Conservation (phyloP, 2,113 vertebrate genomes). For the Cervus canadensis region DNA sequence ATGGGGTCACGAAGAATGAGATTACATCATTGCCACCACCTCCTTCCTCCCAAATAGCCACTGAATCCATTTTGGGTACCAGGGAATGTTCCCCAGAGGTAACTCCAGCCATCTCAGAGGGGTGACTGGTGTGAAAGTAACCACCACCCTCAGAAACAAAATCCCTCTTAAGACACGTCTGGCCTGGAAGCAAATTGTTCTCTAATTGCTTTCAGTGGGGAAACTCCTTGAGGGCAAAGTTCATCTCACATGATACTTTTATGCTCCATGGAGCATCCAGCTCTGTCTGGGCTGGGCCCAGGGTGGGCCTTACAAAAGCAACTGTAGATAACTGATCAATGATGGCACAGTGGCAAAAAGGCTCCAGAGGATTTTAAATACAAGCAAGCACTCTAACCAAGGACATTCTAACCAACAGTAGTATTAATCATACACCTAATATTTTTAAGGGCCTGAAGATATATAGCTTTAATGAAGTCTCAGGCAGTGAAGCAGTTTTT, state of each 20-base stretch:
- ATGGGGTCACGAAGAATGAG: not conserved
- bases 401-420: not conserved
- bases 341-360: not conserved
- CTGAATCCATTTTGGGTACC: not conserved
- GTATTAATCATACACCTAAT: not conserved
- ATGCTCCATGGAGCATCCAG: not conserved
- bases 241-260: not conserved
- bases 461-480: not conserved
- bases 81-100: not conserved
- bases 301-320: not conserved
- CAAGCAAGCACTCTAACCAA: conserved; percentile 12
- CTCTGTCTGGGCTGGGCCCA: not conserved
- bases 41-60: conserved; percentile 15
- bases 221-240: not conserved
- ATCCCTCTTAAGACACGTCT: not conserved
- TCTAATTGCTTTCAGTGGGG: conserved; percentile 28
- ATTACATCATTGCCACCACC: not conserved
- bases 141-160: not conserved
- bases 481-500: not conserved
- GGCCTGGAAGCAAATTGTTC: not conserved
- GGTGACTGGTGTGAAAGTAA: not conserved
- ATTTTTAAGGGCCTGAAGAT: not conserved
- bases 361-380: not conserved
- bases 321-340: not conserved
- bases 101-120: not conserved